Evolutionary conservation across 2,888 invertebrate species (phyloP).

Genomic region (Margaritifera margaritifera): DNA sequence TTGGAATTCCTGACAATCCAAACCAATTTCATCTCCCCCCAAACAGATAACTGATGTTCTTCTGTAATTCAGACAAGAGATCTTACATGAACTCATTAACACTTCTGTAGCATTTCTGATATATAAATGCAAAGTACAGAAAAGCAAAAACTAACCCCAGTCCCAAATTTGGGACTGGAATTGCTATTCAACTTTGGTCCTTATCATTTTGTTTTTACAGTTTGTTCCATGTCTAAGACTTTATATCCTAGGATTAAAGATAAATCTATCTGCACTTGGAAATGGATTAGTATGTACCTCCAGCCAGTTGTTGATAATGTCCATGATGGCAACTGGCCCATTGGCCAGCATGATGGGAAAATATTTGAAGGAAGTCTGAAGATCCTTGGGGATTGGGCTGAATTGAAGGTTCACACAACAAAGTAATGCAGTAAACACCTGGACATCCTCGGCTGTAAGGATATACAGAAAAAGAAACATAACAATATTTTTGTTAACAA

Average conservation of each 20-base stretch:
- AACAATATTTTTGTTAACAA: neutral
- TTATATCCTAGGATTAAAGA: neutral
- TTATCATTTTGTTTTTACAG: too few relatives aligned
- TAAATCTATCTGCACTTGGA: neutral
- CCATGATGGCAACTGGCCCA: slow-evolving; percentile 41
- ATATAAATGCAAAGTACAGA: too few relatives aligned
- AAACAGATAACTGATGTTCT: too few relatives aligned
- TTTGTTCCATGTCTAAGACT: too few relatives aligned
- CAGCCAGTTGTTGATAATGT: slow-evolving; percentile 50
- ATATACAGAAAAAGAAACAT: too few relatives aligned
- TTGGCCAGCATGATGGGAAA: slow-evolving; percentile 56
- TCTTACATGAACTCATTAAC: too few relatives aligned
- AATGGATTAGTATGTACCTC: slow-evolving; percentile 38
- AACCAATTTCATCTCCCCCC: too few relatives aligned
- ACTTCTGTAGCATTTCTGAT: too few relatives aligned
- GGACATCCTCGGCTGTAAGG: slow-evolving; percentile 8
- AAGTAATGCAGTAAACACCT: slow-evolving; percentile 34
- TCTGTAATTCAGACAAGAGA: too few relatives aligned
- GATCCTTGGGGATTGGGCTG: slow-evolving; percentile 31
- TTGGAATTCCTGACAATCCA: too few relatives aligned
- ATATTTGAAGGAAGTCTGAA: slow-evolving; percentile 49
- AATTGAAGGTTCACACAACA: slow-evolving; percentile 51
- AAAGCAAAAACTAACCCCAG: neutral
- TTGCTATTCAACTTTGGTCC: neutral
- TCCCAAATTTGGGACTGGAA: neutral